Evolutionary conservation across 2,888 invertebrate species (phyloP), one percentile per base, ranked within the genome.

Genomic region (Lasioglossum lativentre): DNA sequence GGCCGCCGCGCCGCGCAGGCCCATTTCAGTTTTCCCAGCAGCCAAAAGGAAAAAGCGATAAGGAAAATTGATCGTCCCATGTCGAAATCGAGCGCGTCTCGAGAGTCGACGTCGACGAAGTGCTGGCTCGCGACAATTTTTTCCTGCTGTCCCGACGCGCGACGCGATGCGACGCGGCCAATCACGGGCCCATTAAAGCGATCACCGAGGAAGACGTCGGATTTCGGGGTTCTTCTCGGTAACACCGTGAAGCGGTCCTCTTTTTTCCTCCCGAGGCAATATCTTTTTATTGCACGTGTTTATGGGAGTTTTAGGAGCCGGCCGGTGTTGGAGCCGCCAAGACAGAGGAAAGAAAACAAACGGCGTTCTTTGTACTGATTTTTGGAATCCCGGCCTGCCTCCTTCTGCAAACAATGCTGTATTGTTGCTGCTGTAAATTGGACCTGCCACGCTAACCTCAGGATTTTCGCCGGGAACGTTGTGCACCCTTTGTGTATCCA

Each of bases 171-270:
- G n/a, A n/a, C 6, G 90, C 91, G 90, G 91, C 91, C 91, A 93
- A 59, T 93, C 91, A 91, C 80, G 91, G 4, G 90, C 86, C 91
- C 92, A 93, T 94, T 93, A 94, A 92, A 90, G 90, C 90, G 92
- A 93, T 93, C 93, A 93, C 92, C 89, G 82, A 88, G 90, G 47
- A n/a, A 75, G 27, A 75, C 34, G 19, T 66, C 70, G n/a, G 63
- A 52, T 66, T 42, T 47, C 70, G 34, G 63, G n/a, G n/a, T 59
- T n/a, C n/a, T 74, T 74, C 23, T 45, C 27, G 5, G 47, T 27
- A 77, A 14, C 38, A 38, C 47, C 0, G 59, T 30, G 40, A 47
- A 34, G 19, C 23, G 1, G 16, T 82, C 38, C 19, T 8, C 27
- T 19, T 66, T 34, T 19, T 23, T 45, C 34, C 10, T 23, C 34